Conservation (phyloP, 1,140 invertebrate species). For the Dryas iulia region DNA sequence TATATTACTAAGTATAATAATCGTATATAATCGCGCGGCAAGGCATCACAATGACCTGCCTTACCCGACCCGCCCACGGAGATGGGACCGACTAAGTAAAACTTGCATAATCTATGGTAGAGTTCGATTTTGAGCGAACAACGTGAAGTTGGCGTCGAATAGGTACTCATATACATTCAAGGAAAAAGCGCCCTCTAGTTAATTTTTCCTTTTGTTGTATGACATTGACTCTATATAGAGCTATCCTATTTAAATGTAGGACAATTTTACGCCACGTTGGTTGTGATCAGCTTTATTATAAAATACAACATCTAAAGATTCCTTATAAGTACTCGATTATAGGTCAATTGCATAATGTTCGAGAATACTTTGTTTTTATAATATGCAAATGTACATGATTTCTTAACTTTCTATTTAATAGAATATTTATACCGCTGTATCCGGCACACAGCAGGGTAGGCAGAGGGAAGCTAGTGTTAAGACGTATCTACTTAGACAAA, state of each 20-base stretch:
- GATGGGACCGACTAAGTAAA: conserved; percentile 28
- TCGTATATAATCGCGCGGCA: conserved; percentile 31
- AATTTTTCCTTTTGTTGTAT: background rate
- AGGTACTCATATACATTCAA: conserved; percentile 8
- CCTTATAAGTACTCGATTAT: background rate
- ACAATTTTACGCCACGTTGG: background rate
- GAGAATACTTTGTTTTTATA: background rate
- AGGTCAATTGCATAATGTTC: background rate
- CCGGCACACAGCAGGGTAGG: too few species aligned
- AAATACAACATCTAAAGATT: background rate
- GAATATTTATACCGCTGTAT: too few species aligned
- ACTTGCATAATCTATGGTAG: conserved; percentile 31
- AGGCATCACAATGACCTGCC: conserved; percentile 34
- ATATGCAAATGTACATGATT: too few species aligned
- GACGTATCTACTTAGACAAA: too few species aligned
- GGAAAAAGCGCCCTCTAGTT: conserved; percentile 2
- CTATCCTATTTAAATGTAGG: background rate
- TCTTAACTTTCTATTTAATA: too few species aligned
- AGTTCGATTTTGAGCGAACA: conserved; percentile 28
- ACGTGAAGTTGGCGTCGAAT: conserved; percentile 14
- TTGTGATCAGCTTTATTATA: background rate
- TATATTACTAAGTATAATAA: conserved; percentile 30
- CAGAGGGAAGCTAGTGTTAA: too few species aligned
- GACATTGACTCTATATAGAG: background rate
- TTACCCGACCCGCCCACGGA: conserved; percentile 29